Percentiles rank a stretch among this genome's conserved stretches.
These are phyloP conservation scores for Philereme transversata DNA, from an alignment of 2,888 invertebrate genomes.

Conservation along the genomic window DNA sequence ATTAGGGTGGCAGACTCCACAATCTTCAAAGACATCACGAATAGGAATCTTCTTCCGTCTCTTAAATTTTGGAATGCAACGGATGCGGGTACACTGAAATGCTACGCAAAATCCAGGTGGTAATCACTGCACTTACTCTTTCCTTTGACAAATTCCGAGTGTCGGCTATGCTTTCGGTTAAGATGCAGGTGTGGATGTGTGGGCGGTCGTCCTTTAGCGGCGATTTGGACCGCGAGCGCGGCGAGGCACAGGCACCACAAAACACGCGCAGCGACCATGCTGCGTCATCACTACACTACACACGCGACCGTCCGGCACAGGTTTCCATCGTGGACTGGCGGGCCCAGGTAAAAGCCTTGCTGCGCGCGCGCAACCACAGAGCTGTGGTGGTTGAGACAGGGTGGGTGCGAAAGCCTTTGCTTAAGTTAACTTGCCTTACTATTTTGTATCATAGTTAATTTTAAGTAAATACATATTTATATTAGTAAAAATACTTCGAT, in stretches of 20 bases:
- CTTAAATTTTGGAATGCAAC: too few relatives aligned
- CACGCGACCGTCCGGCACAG: constrained; percentile 69
- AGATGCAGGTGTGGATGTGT: constrained; percentile 45
- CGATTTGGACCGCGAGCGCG: constrained; percentile 57
- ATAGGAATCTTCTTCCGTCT: too few relatives aligned
- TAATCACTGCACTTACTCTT: constrained; percentile 86
- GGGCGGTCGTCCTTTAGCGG: constrained; percentile 62
- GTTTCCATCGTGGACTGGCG: constrained; percentile 77
- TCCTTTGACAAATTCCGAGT: constrained; percentile 90
- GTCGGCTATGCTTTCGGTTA: constrained; percentile 55
- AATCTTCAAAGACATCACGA: too few relatives aligned
- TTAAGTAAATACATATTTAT: too few relatives aligned
- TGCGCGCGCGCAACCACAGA: constrained; percentile 73
- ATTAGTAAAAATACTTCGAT: too few relatives aligned
- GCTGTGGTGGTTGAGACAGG: constrained; percentile 44
- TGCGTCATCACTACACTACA: constrained; percentile 76
- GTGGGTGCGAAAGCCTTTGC: constrained; percentile 30
- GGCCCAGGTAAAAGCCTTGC: constrained; percentile 58
- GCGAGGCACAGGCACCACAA: constrained; percentile 71
- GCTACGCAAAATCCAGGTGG: constrained; percentile 6
- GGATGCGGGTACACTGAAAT: neutral
- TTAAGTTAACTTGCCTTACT: too few relatives aligned
- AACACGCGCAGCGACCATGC: constrained; percentile 75
- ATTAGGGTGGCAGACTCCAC: too few relatives aligned
- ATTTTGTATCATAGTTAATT: too few relatives aligned